Percentiles rank a stretch among this genome's conserved stretches.
These are phyloP conservation scores for Bombyx huttoni DNA, from an alignment of 2,888 invertebrate species.

Conservation along the genomic window DNA sequence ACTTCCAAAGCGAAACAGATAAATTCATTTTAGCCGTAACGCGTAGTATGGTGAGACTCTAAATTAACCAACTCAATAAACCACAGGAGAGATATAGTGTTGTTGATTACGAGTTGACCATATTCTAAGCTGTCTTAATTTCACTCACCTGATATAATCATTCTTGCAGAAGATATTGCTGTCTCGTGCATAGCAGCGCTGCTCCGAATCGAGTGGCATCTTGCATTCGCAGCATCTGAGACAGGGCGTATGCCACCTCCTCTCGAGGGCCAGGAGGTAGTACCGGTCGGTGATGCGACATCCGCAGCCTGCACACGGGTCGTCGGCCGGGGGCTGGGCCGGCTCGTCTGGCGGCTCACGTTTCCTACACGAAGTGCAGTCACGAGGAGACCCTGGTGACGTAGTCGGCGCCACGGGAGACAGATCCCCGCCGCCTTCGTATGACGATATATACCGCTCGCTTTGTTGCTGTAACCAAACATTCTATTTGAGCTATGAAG, in stretches of 20 bases:
- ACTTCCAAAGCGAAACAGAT: no score
- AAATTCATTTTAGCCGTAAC: no score
- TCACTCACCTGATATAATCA: constrained; percentile 93
- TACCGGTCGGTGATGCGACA: constrained; percentile 88
- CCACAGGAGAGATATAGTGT: neutral
- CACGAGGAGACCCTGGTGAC: constrained; percentile 73
- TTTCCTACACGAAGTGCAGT: constrained; percentile 74
- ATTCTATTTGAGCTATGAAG: no score
- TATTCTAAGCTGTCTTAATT: neutral
- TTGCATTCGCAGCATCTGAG: constrained; percentile 93
- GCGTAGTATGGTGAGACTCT: no score
- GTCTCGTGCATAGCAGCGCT: constrained; percentile 93
- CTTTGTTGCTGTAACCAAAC: constrained; percentile 75
- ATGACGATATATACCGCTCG: constrained; percentile 77
- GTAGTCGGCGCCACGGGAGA: constrained; percentile 81
- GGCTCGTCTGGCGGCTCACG: constrained; percentile 67
- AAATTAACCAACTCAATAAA: no score
- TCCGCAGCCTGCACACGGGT: constrained; percentile 91
- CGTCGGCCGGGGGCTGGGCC: constrained; percentile 54
- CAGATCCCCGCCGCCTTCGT: constrained; percentile 81
- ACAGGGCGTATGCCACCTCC: constrained; percentile 94
- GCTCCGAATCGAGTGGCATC: constrained; percentile 89
- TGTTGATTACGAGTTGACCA: no score
- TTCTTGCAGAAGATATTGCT: constrained; percentile 96
- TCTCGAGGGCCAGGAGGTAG: constrained; percentile 92